Evolutionary conservation across 2,888 invertebrate genomes (phyloP).

Genomic region (Leptinotarsa juncta): DNA sequence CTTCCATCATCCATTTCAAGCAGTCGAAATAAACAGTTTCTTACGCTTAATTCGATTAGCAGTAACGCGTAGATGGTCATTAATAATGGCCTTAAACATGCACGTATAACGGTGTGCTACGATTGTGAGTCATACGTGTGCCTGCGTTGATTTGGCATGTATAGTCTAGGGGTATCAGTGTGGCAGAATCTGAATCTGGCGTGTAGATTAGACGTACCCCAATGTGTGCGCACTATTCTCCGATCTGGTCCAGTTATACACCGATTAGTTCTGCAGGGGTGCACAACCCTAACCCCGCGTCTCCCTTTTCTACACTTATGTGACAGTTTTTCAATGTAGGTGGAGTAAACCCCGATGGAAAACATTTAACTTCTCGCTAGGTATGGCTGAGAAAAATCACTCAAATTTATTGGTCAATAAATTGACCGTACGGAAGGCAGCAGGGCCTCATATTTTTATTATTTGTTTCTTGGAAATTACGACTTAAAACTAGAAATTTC

Average conservation of each 20-base stretch:
- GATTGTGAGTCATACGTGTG: constrained; percentile 47
- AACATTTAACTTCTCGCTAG: no score
- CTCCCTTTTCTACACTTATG: constrained; percentile 31
- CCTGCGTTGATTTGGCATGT: constrained; percentile 39
- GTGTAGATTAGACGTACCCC: constrained; percentile 58
- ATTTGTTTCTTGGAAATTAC: no score
- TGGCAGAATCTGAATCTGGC: constrained; percentile 54
- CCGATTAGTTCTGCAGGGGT: constrained; percentile 62
- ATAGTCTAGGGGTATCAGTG: constrained; percentile 46
- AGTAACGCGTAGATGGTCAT: constrained; percentile 36
- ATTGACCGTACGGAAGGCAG: no score
- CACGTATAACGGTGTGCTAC: constrained; percentile 33
- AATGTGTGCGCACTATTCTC: constrained; percentile 55
- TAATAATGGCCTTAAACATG: constrained; percentile 43
- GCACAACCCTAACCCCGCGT: constrained; percentile 49
- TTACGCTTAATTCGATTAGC: constrained; percentile 38
- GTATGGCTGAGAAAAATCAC: no score
- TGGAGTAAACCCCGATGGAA: neutral
- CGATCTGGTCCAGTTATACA: constrained; percentile 60
- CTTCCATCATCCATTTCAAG: neutral
- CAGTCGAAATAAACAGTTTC: constrained; percentile 9
- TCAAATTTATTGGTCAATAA: no score
- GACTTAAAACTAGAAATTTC: no score
- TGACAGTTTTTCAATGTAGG: neutral
- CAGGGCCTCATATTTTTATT: no score